These are phyloP conservation scores for Garra rufa DNA, from an alignment of 2,113 vertebrate genomes.

Conservation along the genomic window DNA sequence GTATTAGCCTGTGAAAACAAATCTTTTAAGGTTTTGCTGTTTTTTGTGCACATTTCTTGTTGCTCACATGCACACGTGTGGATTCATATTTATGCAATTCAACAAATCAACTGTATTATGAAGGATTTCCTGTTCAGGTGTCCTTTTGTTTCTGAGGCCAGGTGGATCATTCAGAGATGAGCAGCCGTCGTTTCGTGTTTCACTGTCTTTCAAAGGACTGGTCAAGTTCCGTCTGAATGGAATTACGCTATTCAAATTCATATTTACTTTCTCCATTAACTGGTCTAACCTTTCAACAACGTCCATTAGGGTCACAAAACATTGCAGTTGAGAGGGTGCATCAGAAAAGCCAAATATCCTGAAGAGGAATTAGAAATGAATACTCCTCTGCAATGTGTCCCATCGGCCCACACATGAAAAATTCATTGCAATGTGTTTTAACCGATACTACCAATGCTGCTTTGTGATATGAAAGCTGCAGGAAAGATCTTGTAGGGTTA, in stretches of 20 bases:
- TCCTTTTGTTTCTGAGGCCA: constrained; percentile 6
- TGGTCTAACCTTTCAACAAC: not conserved
- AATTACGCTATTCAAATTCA: constrained; percentile 7
- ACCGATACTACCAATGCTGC: not conserved
- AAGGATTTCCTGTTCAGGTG: not conserved
- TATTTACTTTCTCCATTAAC: constrained; percentile 28
- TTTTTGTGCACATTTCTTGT: not conserved
- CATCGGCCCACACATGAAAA: constrained; percentile 9
- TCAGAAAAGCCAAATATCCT: constrained; percentile 4
- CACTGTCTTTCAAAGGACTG: not conserved
- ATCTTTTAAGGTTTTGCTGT: not conserved
- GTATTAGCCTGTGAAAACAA: not conserved
- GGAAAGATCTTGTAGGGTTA: not conserved
- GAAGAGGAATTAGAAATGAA: constrained; percentile 43
- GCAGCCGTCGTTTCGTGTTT: constrained; percentile 1
- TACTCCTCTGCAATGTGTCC: not conserved
- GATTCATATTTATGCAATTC: not conserved
- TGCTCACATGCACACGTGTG: not conserved
- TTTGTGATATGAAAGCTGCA: constrained; percentile 8
- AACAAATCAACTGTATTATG: not conserved
- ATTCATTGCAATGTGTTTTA: not conserved
- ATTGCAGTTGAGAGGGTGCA: not conserved
- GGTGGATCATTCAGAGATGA: not conserved
- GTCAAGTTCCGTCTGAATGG: not conserved
- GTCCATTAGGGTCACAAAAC: not conserved